Base-by-base conservation (phyloP, 2,113 vertebrate species). In the Morphnarchus princeps region DNA sequence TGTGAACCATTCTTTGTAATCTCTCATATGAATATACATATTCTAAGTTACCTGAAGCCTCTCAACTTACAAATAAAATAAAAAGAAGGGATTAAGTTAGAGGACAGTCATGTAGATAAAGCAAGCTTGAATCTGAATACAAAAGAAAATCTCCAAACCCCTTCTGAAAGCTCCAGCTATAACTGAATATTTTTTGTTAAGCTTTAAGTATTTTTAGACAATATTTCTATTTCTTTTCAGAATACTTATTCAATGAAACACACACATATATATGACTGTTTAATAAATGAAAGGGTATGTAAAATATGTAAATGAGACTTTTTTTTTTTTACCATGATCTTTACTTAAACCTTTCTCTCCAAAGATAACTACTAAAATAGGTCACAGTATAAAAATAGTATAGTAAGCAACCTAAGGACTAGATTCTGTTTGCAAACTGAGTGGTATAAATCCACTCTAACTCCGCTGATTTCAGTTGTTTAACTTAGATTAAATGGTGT, bases 341-440 rank as follows among this genome's bases (percentile, higher is more conserved):
- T 87, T 82, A 87, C 71, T 80, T 95, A 95, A 93, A 63, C 29
- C 45, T 91, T 93, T 34, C 25, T 80, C 62, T 94, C 70, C 65
- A 80, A 93, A 97, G 66, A 90, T 90, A 94, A 93, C 80, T 94
- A 34, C 83, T 77, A 52, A 97, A 97, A 94, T 96, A 95, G 96
- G 96, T 96, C 95, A 97, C 42, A 78, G 80, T 63, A 57, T 92
- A 96, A 97, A 97, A 95, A 97, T 95, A 97, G 87, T 71, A 45
- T 40, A 73, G 88, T 89, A 95, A 93, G 85, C 82, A 96, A 94
- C 16, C 50, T 73, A 79, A 82, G 62, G 76, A 82, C 83, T 88
- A 73, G 88, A 82, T 82, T 82, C 77, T 89, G 22, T 96, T 93
- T 71, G 57, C 58, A 89, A 58, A 91, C 52, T 18, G 36, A 61